A percentile compares a stretch with the other conserved stretches of the same genome.
These are phyloP conservation scores for Apeltes quadracus DNA, from an alignment of 2,113 vertebrate genomes.

Conservation along the genomic window DNA sequence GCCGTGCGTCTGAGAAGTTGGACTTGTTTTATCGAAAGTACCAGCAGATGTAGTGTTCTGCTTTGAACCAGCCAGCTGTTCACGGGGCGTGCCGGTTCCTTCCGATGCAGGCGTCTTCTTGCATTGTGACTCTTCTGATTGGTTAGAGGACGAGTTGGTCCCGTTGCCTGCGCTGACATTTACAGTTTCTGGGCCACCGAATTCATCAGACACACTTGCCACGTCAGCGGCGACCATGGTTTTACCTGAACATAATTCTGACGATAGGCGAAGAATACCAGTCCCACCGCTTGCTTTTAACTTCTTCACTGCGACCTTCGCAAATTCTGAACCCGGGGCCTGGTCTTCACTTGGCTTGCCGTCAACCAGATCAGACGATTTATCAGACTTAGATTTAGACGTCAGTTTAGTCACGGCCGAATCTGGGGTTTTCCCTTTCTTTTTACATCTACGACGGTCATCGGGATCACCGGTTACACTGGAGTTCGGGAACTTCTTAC, in stretches of 20 bases:
- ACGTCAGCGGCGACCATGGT: background rate
- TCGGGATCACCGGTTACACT: conserved; percentile 10
- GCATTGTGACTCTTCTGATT: conserved; percentile 25
- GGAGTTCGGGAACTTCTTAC: conserved; percentile 33
- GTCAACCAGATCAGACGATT: conserved; percentile 18
- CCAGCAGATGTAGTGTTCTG: background rate
- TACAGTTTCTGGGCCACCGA: background rate
- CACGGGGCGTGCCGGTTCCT: conserved; percentile 10
- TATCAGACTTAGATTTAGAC: conserved; percentile 32
- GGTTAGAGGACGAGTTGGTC: background rate
- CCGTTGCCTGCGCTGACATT: conserved; percentile 13
- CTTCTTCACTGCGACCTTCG: conserved; percentile 49
- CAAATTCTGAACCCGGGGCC: conserved; percentile 4
- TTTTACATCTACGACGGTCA: conserved; percentile 23
- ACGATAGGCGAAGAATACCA: conserved; percentile 31
- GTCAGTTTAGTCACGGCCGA: background rate
- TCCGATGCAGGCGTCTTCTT: conserved; percentile 10
- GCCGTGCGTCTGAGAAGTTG: background rate
- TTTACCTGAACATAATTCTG: conserved; percentile 27
- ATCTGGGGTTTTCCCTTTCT: conserved; percentile 26
- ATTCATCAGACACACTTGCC: conserved; percentile 5
- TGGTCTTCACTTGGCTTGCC: conserved; percentile 1
- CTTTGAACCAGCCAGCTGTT: conserved; percentile 13
- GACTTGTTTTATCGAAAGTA: background rate
- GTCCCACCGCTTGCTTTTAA: conserved; percentile 32